These are phyloP conservation scores for Lasius fuliginosus DNA, from an alignment of 2,888 invertebrate genomes.

Conservation along the genomic window DNA sequence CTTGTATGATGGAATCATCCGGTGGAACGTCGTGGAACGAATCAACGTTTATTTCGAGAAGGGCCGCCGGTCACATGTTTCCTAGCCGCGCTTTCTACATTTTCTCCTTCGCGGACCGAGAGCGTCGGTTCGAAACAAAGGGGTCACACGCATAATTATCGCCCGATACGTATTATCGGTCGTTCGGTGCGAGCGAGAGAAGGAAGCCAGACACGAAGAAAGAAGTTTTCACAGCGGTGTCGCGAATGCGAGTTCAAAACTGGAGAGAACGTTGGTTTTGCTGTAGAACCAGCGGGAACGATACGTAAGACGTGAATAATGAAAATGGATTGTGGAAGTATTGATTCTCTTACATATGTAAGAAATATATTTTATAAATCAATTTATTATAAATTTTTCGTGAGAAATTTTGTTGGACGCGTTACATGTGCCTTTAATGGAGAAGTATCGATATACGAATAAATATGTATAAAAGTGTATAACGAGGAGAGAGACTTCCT, in stretches of 20 bases:
- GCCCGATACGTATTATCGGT: constrained; percentile 34
- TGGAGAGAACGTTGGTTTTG: background rate
- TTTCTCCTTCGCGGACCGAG: background rate
- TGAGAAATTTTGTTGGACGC: constrained; percentile 25
- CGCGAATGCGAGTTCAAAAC: background rate
- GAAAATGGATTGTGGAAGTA: background rate
- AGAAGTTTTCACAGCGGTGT: background rate
- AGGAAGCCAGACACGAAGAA: background rate
- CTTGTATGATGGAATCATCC: constrained; percentile 42
- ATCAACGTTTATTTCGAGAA: constrained; percentile 16
- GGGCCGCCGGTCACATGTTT: background rate
- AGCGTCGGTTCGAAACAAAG: background rate
- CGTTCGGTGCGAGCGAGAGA: background rate
- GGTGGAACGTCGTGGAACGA: constrained; percentile 14
- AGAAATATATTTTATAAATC: constrained; percentile 7
- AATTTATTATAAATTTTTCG: constrained; percentile 9
- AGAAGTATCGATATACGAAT: background rate
- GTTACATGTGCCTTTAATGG: background rate
- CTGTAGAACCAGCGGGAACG: background rate
- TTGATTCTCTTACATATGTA: background rate
- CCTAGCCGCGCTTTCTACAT: background rate
- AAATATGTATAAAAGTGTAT: constrained; percentile 14
- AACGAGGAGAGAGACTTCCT: background rate
- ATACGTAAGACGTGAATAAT: background rate
- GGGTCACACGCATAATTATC: constrained; percentile 25